A percentile compares a stretch with the other conserved stretches of the same genome.
phyloP scores from a whole-genome alignment of 2,113 vertebrate genomes.

The Pao palembangensis region DNA sequence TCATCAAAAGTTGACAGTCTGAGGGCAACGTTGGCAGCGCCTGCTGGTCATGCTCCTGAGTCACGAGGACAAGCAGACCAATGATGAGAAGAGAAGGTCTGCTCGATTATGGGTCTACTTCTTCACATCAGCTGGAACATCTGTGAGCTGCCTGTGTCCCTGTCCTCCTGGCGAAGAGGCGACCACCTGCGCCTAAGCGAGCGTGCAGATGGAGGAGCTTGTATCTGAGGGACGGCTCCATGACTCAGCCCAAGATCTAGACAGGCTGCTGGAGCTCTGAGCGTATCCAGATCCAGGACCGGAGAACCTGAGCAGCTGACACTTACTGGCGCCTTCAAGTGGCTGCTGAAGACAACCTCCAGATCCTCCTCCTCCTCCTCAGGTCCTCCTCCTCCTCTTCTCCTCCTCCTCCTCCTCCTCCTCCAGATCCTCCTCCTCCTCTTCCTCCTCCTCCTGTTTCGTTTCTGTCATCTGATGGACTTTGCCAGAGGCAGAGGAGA shows the following conservation, averaged over 20 bases:
- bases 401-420: conserved; percentile 34
- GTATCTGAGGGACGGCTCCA: conserved; percentile 46
- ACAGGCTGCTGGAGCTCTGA: conserved; percentile 23
- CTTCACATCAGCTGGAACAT: conserved; percentile 10
- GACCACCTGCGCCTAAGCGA: conserved; percentile 63
- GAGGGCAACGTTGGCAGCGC: too few species aligned
- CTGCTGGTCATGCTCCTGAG: too few species aligned
- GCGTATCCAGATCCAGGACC: conserved; percentile 17
- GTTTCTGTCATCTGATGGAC: background rate
- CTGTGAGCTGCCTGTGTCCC: conserved; percentile 58
- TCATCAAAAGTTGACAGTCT: too few species aligned
- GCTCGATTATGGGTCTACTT: background rate
- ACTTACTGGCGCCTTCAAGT: conserved; percentile 28
- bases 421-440: conserved; percentile 21
- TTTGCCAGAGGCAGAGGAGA: background rate
- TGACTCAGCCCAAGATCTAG: conserved; percentile 44
- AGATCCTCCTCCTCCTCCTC: conserved; percentile 8
- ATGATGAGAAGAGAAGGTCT: conserved; percentile 16
- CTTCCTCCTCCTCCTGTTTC: background rate
- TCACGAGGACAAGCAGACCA: too few species aligned
- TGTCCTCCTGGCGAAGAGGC: conserved; percentile 61
- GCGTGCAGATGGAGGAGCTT: conserved; percentile 64
- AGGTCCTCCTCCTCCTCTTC: conserved; percentile 30
- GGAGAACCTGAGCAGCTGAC: conserved; percentile 25
- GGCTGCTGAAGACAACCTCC: conserved; percentile 33